A percentile compares a stretch with the other conserved stretches of the same genome.
Conservation (phyloP, 2,113 vertebrate species). For the Alces alces region DNA sequence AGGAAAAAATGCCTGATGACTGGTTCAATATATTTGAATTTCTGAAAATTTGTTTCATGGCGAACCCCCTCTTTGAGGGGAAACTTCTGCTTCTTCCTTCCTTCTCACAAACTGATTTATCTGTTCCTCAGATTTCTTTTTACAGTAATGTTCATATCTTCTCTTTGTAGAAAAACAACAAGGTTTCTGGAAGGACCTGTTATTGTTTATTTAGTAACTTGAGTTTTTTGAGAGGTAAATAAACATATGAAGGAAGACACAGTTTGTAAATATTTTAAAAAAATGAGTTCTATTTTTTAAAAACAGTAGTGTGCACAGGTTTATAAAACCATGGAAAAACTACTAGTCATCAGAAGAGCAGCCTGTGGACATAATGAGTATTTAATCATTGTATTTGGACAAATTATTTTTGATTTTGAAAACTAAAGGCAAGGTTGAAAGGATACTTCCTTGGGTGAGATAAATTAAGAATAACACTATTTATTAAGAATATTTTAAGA, state of each 20-base stretch:
- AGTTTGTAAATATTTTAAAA: neutral
- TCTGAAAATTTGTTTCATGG: slow-evolving; percentile 26
- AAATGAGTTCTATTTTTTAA: neutral
- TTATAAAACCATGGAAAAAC: neutral
- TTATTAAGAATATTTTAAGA: neutral
- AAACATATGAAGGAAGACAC: neutral
- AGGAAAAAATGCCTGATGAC: neutral
- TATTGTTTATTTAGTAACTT: neutral
- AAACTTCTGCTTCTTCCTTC: neutral
- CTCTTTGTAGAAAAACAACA: neutral
- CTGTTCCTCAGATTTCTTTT: neutral
- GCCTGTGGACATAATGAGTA: neutral
- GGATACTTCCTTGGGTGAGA: neutral
- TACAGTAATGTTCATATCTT: neutral
- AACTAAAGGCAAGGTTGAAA: neutral
- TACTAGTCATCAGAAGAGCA: neutral
- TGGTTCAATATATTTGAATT: slow-evolving; percentile 1
- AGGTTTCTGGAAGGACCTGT: neutral
- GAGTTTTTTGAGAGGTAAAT: neutral
- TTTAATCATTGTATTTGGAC: neutral
- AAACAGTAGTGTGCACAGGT: neutral
- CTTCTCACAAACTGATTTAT: neutral
- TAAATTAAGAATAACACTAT: neutral
- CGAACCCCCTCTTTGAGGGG: neutral
- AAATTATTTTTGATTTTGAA: neutral